Percentiles rank a stretch among this genome's conserved stretches.
phyloP scores from a whole-genome alignment of 2,888 invertebrate genomes.

The Campoplex capitator region DNA sequence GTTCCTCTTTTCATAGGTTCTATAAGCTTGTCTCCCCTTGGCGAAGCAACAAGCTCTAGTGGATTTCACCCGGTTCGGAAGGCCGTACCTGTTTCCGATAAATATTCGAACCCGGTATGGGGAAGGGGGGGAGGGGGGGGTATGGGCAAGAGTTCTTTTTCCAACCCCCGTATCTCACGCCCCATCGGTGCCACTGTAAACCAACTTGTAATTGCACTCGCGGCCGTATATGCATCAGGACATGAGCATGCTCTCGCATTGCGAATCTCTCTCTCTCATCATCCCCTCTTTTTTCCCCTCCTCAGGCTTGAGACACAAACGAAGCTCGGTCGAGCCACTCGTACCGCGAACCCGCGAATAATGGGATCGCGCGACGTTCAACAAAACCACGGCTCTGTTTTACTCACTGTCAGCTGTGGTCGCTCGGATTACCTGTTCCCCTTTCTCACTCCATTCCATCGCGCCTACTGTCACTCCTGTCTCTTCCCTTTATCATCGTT shows the following conservation, averaged over 20 bases:
- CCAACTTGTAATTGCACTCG: conserved; percentile 61
- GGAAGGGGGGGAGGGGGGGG: neutral
- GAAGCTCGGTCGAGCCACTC: conserved; percentile 55
- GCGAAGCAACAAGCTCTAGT: conserved; percentile 1
- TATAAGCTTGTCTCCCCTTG: conserved; percentile 39
- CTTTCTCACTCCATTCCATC: conserved; percentile 28
- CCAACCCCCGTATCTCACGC: conserved; percentile 14
- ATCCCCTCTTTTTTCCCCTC: conserved; percentile 15
- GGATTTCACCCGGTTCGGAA: neutral
- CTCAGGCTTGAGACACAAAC: conserved; percentile 46
- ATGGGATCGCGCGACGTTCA: conserved; percentile 47
- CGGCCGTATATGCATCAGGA: conserved; percentile 43
- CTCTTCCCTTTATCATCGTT: neutral
- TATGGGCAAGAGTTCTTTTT: conserved; percentile 26
- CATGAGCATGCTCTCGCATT: conserved; percentile 19
- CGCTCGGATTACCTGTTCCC: conserved; percentile 50
- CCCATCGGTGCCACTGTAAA: conserved; percentile 45
- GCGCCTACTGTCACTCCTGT: neutral
- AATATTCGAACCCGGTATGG: conserved; percentile 40
- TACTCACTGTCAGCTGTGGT: conserved; percentile 62
- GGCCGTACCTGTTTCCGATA: conserved; percentile 44
- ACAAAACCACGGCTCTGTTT: conserved; percentile 55
- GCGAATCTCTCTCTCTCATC: neutral
- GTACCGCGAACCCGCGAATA: conserved; percentile 56
- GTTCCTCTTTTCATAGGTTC: conserved; percentile 27